phyloP scores from a whole-genome alignment of 1,140 invertebrate genomes.

The Lucilia cuprina region DNA sequence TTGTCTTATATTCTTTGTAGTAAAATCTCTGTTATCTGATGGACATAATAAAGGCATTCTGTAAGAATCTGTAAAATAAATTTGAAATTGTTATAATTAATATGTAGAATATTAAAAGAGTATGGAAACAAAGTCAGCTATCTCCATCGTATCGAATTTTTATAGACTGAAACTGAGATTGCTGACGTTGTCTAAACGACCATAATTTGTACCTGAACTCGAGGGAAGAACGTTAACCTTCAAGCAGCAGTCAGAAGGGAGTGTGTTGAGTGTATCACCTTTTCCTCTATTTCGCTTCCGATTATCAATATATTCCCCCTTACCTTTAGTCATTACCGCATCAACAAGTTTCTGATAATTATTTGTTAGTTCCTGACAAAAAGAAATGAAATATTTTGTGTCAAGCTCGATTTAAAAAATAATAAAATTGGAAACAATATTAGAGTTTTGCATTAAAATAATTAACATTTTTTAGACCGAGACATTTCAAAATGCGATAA shows the following conservation, averaged over 20 bases:
- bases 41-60: background rate
- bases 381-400: background rate
- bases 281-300: too few relatives aligned
- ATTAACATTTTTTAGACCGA: too few relatives aligned
- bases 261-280: too few relatives aligned
- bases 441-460: too few relatives aligned
- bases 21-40: background rate
- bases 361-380: conserved; percentile 30
- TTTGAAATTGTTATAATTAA: background rate
- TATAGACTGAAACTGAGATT: too few relatives aligned
- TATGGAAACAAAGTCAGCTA: background rate
- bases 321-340: background rate
- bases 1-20: background rate
- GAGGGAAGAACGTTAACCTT: too few relatives aligned
- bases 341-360: conserved; percentile 37
- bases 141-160: too few relatives aligned
- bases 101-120: background rate
- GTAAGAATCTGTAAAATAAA: background rate
- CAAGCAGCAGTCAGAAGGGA: too few relatives aligned
- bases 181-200: too few relatives aligned
- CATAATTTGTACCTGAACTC: background rate
- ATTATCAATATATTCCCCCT: background rate
- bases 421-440: too few relatives aligned
- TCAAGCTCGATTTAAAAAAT: too few relatives aligned
- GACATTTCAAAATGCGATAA: too few relatives aligned